Percentiles rank a stretch among this genome's conserved stretches.
phyloP scores from a whole-genome alignment of 2,113 vertebrate genomes.

The Platichthys stellatus region DNA sequence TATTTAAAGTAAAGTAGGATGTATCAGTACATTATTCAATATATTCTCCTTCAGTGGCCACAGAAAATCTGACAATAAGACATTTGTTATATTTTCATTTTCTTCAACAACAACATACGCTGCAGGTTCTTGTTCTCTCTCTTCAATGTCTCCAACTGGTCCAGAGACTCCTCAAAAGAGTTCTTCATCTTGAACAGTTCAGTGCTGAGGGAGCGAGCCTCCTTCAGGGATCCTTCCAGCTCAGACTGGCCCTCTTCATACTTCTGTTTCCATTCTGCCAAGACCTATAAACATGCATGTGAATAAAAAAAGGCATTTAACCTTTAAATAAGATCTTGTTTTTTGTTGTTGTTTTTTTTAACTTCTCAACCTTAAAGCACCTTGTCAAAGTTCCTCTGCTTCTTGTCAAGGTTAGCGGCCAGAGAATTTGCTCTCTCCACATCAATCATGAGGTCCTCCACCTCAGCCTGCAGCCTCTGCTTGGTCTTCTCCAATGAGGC shows the following conservation, averaged over 20 bases:
- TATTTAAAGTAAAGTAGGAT: background rate
- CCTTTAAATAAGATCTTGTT: background rate
- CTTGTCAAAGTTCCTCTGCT: constrained; percentile 81
- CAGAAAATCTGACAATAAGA: no score
- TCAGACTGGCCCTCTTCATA: constrained; percentile 50
- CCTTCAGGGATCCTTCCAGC: constrained; percentile 81
- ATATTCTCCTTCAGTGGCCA: no score
- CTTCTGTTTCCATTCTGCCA: constrained; percentile 12
- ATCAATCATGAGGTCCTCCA: constrained; percentile 80
- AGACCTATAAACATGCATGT: background rate
- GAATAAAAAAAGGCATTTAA: background rate
- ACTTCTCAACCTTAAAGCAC: constrained; percentile 25
- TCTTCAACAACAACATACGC: constrained; percentile 26
- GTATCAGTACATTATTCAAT: no score
- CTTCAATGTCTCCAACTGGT: constrained; percentile 63
- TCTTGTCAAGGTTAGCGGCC: constrained; percentile 79
- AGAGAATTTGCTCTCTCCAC: constrained; percentile 78
- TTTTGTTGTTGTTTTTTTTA: background rate
- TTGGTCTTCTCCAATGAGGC: constrained; percentile 79
- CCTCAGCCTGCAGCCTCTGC: constrained; percentile 75
- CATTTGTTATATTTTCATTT: background rate
- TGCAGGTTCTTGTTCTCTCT: constrained; percentile 71
- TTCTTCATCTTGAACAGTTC: constrained; percentile 72
- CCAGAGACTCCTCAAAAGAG: constrained; percentile 63
- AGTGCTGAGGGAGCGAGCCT: constrained; percentile 70